Percentiles rank a stretch among this genome's conserved stretches.
Evolutionary conservation across 2,888 invertebrate species (phyloP).

Genomic region (Drosophila stalkeri): DNA sequence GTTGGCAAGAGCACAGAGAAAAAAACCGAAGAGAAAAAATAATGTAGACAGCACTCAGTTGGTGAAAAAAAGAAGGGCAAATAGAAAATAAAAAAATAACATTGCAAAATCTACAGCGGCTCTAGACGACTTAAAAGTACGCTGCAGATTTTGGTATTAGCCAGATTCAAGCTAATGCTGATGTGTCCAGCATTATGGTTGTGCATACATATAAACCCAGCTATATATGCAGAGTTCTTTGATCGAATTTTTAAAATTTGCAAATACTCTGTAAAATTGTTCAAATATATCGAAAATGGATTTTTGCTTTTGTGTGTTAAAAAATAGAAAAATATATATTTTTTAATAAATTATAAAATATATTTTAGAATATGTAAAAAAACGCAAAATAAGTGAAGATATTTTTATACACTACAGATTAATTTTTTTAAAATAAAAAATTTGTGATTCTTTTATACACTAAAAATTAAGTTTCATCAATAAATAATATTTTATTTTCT

Average conservation of each 20-base stretch:
- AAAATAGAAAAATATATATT: too few relatives aligned
- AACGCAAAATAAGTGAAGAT: too few relatives aligned
- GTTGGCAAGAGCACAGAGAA: slow-evolving; percentile 40
- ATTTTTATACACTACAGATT: too few relatives aligned
- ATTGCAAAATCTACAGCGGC: slow-evolving; percentile 4
- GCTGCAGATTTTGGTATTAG: slow-evolving; percentile 21
- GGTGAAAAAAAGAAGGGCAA: slow-evolving; percentile 8
- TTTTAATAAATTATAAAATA: too few relatives aligned
- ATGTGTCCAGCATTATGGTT: neutral
- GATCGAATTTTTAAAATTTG: neutral
- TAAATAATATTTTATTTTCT: too few relatives aligned
- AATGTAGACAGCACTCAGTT: slow-evolving; percentile 44
- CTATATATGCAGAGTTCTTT: neutral
- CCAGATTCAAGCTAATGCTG: neutral
- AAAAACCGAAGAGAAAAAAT: neutral
- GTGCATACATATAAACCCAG: neutral
- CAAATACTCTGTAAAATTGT: neutral
- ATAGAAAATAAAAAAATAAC: neutral
- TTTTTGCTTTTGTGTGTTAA: too few relatives aligned
- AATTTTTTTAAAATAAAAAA: too few relatives aligned
- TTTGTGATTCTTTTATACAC: too few relatives aligned
- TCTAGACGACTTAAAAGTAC: slow-evolving; percentile 36
- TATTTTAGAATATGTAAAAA: too few relatives aligned
- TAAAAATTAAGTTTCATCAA: too few relatives aligned
- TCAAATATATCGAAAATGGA: too few relatives aligned